Conservation (phyloP, 2,797 vertebrate species). For the Todus mexicanus region DNA sequence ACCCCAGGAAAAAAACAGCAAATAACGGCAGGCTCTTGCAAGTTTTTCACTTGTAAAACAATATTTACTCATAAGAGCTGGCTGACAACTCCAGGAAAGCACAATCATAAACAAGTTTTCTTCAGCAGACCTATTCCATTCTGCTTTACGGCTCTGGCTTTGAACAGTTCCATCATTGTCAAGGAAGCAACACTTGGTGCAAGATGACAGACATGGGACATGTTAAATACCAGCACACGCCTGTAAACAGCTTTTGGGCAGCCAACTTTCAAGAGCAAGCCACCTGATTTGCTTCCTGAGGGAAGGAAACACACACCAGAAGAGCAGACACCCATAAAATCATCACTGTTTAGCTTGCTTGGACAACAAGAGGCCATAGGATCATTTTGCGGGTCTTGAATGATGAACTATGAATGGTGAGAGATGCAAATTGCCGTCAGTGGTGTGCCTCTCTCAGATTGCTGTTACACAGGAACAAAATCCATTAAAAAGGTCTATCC, state of each 20-base stretch:
- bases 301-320: background rate
- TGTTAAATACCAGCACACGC: background rate
- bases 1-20: background rate
- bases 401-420: background rate
- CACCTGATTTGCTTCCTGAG: background rate
- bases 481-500: background rate
- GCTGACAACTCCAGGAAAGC: background rate
- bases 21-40: background rate
- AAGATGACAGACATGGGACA: background rate
- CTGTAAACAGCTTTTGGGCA: background rate
- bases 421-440: background rate
- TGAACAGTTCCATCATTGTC: background rate
- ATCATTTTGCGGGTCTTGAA: background rate
- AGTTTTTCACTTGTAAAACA: background rate
- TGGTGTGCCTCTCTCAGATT: background rate
- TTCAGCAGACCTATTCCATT: background rate
- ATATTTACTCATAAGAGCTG: background rate
- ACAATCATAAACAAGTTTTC: background rate
- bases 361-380: background rate
- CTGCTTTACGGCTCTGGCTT: background rate
- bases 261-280: background rate
- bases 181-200: background rate
- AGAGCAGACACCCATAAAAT: background rate
- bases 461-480: background rate
- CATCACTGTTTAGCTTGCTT: background rate